These are phyloP conservation scores for Tethea ocularis DNA, from an alignment of 2,888 invertebrate genomes.

Conservation along the genomic window DNA sequence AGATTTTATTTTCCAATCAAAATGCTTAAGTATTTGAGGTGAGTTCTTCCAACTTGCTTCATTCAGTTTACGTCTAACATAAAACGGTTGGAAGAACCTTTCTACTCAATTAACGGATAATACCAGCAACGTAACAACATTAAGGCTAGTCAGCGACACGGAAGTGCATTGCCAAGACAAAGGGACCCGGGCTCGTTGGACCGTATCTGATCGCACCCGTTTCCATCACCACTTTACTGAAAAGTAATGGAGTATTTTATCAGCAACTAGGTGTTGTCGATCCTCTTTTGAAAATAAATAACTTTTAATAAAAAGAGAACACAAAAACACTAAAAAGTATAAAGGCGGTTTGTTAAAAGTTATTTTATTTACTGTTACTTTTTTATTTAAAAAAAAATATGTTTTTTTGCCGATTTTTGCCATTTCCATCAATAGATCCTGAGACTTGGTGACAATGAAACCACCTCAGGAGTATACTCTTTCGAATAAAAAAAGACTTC, in stretches of 20 bases:
- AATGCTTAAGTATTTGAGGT: background rate
- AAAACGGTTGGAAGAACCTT: conserved; percentile 2
- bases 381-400: too few relatives aligned
- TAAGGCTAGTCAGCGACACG: background rate
- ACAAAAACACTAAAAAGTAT: too few relatives aligned
- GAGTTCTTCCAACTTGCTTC: background rate
- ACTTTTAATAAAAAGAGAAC: too few relatives aligned
- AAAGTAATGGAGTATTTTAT: background rate
- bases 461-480: too few relatives aligned
- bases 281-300: background rate
- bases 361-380: too few relatives aligned
- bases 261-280: background rate
- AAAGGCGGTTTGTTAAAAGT: too few relatives aligned
- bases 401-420: too few relatives aligned
- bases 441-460: too few relatives aligned
- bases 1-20: background rate
- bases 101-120: conserved; percentile 4
- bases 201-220: conserved; percentile 2
- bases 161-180: conserved; percentile 3
- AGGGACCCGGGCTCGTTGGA: background rate
- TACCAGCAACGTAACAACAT: background rate
- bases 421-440: too few relatives aligned
- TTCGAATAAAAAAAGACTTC: too few relatives aligned
- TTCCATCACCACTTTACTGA: background rate
- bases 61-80: background rate